Percentiles rank a stretch among this genome's conserved stretches.
These are phyloP conservation scores for Caenorhabditis inopinata DNA, from an alignment of 1,140 invertebrate species.

Conservation along the genomic window DNA sequence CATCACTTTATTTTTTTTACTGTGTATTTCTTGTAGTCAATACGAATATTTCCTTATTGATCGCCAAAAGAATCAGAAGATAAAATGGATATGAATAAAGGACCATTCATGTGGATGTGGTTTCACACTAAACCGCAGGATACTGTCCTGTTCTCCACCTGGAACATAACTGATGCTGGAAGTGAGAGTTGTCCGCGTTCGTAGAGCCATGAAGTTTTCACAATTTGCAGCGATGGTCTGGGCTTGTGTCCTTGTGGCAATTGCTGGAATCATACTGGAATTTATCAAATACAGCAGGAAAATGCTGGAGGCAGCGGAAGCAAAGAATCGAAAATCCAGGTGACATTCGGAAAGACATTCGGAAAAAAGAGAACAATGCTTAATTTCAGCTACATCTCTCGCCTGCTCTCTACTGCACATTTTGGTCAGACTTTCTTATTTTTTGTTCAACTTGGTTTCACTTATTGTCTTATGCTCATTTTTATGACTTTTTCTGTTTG, in stretches of 20 bases:
- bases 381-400: conserved; percentile 2
- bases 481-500: conserved; percentile 98
- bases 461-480: conserved; percentile 91
- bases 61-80: background rate
- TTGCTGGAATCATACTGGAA: background rate
- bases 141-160: background rate
- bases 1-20: too few species aligned
- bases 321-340: background rate
- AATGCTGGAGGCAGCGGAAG: background rate
- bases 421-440: conserved; percentile 84
- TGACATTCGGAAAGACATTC: background rate
- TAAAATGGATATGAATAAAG: conserved; percentile 5
- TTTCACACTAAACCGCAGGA: conserved; percentile 15
- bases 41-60: background rate
- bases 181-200: background rate
- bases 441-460: conserved; percentile 82
- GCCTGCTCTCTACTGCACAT: conserved; percentile 69
- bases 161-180: conserved; percentile 2
- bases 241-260: background rate
- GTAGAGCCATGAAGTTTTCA: background rate
- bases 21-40: too few species aligned
- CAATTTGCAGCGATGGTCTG: conserved; percentile 5
- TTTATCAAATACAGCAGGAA: background rate
- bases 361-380: too few species aligned
- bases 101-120: conserved; percentile 27